Percentiles rank a stretch among this genome's conserved stretches.
These are phyloP conservation scores for Epiblema foenella DNA, from an alignment of 2,888 invertebrate species.

Conservation along the genomic window DNA sequence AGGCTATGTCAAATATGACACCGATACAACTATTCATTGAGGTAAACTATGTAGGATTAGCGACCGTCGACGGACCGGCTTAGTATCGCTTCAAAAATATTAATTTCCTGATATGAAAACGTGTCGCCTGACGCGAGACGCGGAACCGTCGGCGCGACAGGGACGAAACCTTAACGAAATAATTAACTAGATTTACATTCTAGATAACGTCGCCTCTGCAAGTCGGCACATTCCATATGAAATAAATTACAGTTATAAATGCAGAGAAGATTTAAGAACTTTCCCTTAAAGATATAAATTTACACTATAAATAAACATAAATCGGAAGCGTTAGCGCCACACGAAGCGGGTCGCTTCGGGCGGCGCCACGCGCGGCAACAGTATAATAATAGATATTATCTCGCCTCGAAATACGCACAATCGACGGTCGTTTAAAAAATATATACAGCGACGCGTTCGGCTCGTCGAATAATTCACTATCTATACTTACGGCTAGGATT, in stretches of 20 bases:
- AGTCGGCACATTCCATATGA: constrained; percentile 55
- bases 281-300: constrained; percentile 54
- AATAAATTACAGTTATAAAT: constrained; percentile 63
- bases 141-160: constrained; percentile 51
- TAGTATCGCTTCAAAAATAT: constrained; percentile 68
- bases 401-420: constrained; percentile 43
- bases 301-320: constrained; percentile 52
- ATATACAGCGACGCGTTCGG: constrained; percentile 50
- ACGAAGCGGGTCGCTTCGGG: constrained; percentile 44
- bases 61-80: constrained; percentile 66
- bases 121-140: constrained; percentile 60
- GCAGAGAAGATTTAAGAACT: constrained; percentile 62
- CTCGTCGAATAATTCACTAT: constrained; percentile 64
- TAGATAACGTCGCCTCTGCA: constrained; percentile 56
- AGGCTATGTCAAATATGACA: constrained; percentile 83
- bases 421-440: constrained; percentile 46
- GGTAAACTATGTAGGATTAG: constrained; percentile 83
- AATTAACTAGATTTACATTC: constrained; percentile 53
- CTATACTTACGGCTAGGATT: constrained; percentile 78
- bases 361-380: constrained; percentile 19
- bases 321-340: constrained; percentile 25
- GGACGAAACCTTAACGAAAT: constrained; percentile 47
- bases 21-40: constrained; percentile 80
- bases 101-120: constrained; percentile 72
- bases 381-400: constrained; percentile 8